Base-by-base conservation (phyloP, 2,888 invertebrate genomes). In the Apodemia mormo region DNA sequence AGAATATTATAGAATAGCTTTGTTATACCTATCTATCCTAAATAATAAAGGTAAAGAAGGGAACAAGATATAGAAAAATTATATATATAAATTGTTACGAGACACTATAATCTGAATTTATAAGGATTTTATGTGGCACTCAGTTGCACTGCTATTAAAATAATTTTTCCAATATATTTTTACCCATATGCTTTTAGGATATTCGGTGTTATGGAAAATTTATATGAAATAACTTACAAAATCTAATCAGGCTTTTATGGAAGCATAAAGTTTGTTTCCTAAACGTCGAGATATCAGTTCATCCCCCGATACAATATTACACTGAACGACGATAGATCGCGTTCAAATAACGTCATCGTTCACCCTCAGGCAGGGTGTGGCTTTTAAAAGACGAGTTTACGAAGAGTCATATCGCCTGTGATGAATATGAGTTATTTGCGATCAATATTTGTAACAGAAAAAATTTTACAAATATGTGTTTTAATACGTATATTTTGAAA, bases 341-440 rank as follows among this genome's bases (percentile, higher is more conserved):
- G 85, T 87, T 86, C 79, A 82, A 87, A 89, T 89, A 88, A 85
- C 86, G 88, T 84, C 89, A 90, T 91, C 89, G 87, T 85, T 90
- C 86, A 91, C 85, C 84, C 84, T 78, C 75, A 69, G 64, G 71
- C 74, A 78, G 83, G 87, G 86, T 82, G 87, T 85, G 87, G 85
- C 82, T 79, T 72, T 75, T 83, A 78, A 85, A 83, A 78, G 83
- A 85, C 82, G 83, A 84, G 81, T 83, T 84, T 82, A 80, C 77
- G 80, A 82, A 78, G 79, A 84, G 80, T 79, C 77, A 80, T 84
- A 80, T 86, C 83, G 82, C 81, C 78, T 73, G 75, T 73, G 79
- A 80, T 80, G 80, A 80, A 84, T 83, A 84, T 76, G 77, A 73
- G 69, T 75, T 76, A 73, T 75, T 76, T 75, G 74, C 72, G 52